phyloP scores from a whole-genome alignment of 2,888 invertebrate genomes.

The Dryadula phaetusa region DNA sequence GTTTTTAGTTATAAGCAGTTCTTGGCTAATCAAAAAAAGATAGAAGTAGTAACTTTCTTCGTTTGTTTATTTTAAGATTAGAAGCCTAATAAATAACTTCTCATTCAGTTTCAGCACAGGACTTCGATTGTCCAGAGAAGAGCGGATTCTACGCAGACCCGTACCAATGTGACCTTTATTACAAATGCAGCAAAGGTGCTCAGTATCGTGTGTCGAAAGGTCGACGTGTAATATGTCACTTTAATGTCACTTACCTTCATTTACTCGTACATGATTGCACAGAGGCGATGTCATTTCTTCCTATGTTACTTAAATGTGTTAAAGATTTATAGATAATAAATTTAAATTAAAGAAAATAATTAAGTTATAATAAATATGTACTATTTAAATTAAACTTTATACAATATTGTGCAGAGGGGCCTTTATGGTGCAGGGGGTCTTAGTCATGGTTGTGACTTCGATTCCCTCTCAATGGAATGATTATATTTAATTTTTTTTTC shows the following conservation, averaged over 20 bases:
- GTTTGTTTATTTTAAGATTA: too few relatives aligned
- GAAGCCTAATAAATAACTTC: not conserved
- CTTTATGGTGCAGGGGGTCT: too few relatives aligned
- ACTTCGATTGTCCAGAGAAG: conserved; percentile 88
- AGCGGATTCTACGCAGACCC: conserved; percentile 90
- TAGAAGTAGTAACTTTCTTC: too few relatives aligned
- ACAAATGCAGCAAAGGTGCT: conserved; percentile 88
- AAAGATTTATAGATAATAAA: not conserved
- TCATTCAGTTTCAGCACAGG: conserved; percentile 75
- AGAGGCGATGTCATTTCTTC: conserved; percentile 23
- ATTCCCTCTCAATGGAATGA: too few relatives aligned
- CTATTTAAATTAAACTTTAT: too few relatives aligned
- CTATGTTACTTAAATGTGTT: conserved; percentile 21
- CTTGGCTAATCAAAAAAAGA: too few relatives aligned
- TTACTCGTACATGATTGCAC: conserved; percentile 37
- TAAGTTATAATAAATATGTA: too few relatives aligned
- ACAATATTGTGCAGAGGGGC: too few relatives aligned
- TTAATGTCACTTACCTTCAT: conserved; percentile 52
- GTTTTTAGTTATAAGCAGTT: too few relatives aligned
- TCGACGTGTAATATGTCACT: conserved; percentile 49
- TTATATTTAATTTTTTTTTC: too few relatives aligned
- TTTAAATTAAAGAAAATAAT: too few relatives aligned
- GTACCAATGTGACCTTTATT: conserved; percentile 92
- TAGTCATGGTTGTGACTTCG: too few relatives aligned
- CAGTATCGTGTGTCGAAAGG: conserved; percentile 67